Percentiles rank a stretch among this genome's conserved stretches.
Evolutionary conservation across 2,888 invertebrate genomes (phyloP).

Genomic region (Rhyacophila evoluta): DNA sequence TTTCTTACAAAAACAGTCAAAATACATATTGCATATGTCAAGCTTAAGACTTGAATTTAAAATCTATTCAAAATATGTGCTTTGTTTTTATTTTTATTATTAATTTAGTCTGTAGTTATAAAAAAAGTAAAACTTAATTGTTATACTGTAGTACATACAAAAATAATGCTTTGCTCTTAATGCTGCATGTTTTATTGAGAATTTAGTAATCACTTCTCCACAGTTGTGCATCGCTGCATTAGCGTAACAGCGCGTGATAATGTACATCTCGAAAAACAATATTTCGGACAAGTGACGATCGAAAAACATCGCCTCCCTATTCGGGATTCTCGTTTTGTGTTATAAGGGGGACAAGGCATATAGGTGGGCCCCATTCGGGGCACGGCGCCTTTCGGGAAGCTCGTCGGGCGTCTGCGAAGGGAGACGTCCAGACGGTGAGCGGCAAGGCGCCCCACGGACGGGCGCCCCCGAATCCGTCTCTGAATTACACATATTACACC

Average conservation of each 20-base stretch:
- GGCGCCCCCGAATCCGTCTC: constrained; percentile 31
- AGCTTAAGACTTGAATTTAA: too few relatives aligned
- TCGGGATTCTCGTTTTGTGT: constrained; percentile 22
- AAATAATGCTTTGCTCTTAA: too few relatives aligned
- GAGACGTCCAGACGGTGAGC: constrained; percentile 20
- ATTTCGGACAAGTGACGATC: constrained; percentile 24
- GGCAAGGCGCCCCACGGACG: constrained; percentile 31
- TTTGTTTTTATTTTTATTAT: too few relatives aligned
- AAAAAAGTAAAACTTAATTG: too few relatives aligned
- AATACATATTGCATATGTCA: too few relatives aligned
- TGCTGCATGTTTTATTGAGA: too few relatives aligned
- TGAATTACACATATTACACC: not conserved
- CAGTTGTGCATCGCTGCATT: not conserved
- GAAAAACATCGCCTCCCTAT: constrained; percentile 4
- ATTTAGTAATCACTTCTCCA: too few relatives aligned
- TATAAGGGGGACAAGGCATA: not conserved
- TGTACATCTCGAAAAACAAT: constrained; percentile 24
- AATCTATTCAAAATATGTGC: too few relatives aligned
- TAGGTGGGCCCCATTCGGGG: constrained; percentile 13
- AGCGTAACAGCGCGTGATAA: constrained; percentile 15
- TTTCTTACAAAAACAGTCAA: too few relatives aligned
- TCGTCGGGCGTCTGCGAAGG: constrained; percentile 3
- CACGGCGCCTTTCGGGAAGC: constrained; percentile 31
- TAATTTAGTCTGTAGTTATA: too few relatives aligned
- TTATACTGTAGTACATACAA: too few relatives aligned